Evolutionary conservation across 2,888 invertebrate genomes (phyloP), one percentile per base, ranked within the genome.

Genomic region (Stenichneumon culpator): DNA sequence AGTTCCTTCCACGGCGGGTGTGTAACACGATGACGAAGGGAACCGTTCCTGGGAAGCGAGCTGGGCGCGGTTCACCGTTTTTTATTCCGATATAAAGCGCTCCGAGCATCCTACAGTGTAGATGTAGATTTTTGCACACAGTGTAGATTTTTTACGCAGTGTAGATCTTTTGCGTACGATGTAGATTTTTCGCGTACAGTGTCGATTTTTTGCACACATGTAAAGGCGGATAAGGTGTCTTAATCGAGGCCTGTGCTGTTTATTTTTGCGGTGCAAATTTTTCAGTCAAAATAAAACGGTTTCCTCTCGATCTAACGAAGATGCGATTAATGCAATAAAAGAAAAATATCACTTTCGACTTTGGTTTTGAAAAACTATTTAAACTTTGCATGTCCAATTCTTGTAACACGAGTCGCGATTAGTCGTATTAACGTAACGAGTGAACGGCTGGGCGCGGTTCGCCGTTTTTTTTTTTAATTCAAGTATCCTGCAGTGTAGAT

Each of bases 21-120:
- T 84, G 85, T 84, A 86, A 85, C 65, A 79, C 79, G 86, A 86
- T 79, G 83, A 82, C 68, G 84, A 81, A 74, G 81, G 68, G 80
- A 79, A 77, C 77, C 44, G 54, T 68, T 72, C 70, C 63, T 25
- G 83, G 68, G 77, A 78, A 75, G 65, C 80, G 50, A 86, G 52
- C 80, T 81, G 74, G 68, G 65, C 75, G 78, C 68, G 75, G 67
- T 67, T 68, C 60, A 28, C 65, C 54, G 39, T 4, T 63, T 69
- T 68, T 72, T 67, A 72, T 63, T 57, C 68, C 19, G 32, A 47
- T 22, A 11, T 54, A 54, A 9, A 22, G 19, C 5, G 44, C 9
- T 67, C 39, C 3, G 28, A 16, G 28, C 28, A 60, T 28, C 4
- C 60, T 39, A 39, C 39, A 0, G 39, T 39, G 39, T 39, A 39